phyloP scores from a whole-genome alignment of 2,888 invertebrate species.

The Acrocyrtus sp. region DNA sequence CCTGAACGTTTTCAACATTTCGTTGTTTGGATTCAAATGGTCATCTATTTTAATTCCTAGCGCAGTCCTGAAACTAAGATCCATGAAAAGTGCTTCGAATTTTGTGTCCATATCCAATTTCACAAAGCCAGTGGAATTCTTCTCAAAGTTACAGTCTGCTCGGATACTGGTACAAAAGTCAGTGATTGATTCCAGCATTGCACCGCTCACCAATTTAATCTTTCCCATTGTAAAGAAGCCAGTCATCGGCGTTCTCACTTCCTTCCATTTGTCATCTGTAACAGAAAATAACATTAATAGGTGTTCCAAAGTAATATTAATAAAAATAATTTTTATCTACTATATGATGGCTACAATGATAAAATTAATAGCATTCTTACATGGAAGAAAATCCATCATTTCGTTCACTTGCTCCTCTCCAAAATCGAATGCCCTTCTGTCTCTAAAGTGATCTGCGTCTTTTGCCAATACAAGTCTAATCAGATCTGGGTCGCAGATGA shows the following conservation, averaged over 20 bases:
- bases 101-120: constrained; percentile 31
- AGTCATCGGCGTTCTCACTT: constrained; percentile 38
- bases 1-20: constrained; percentile 48
- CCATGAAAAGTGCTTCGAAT: constrained; percentile 38
- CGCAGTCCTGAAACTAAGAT: constrained; percentile 49
- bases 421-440: constrained; percentile 41
- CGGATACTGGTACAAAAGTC: constrained; percentile 21
- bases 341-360: neutral
- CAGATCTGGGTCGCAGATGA: constrained; percentile 41
- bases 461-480: constrained; percentile 48
- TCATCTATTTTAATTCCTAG: constrained; percentile 52
- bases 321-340: neutral
- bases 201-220: constrained; percentile 45
- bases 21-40: constrained; percentile 44
- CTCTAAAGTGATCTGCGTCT: constrained; percentile 51
- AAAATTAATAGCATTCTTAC: too few relatives aligned
- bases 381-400: constrained; percentile 53
- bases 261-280: constrained; percentile 56
- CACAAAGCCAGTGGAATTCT: constrained; percentile 9
- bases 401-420: constrained; percentile 49
- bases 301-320: neutral
- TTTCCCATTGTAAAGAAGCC: constrained; percentile 49
- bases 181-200: constrained; percentile 40
- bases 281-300: neutral
- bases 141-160: constrained; percentile 28